Percentiles rank a stretch among this genome's conserved stretches.
phyloP scores from a whole-genome alignment of 1,140 invertebrate genomes.

The Brachionus koreanus region DNA sequence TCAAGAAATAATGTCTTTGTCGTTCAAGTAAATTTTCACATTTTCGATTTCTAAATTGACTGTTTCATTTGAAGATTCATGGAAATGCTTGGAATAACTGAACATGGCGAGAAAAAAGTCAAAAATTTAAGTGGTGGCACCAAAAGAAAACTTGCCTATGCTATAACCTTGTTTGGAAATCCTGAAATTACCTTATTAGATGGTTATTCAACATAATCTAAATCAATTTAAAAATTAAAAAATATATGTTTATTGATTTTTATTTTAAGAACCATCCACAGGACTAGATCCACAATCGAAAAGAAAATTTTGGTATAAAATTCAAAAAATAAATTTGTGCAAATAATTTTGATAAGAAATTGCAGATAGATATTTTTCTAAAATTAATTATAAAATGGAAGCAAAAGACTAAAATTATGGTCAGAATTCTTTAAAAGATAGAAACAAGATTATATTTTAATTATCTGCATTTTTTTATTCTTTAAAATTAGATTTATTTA shows the following conservation, averaged over 20 bases:
- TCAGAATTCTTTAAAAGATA: too few relatives aligned
- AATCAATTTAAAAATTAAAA: too few relatives aligned
- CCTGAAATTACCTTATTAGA: conserved; percentile 58
- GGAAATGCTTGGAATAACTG: conserved; percentile 71
- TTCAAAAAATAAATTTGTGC: too few relatives aligned
- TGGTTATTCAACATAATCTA: too few relatives aligned
- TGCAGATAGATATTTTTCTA: too few relatives aligned
- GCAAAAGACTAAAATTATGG: too few relatives aligned
- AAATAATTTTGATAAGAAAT: too few relatives aligned
- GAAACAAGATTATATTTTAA: too few relatives aligned
- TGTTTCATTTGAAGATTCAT: conserved; percentile 62
- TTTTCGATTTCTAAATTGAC: not conserved
- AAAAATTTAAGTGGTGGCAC: conserved; percentile 57
- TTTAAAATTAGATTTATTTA: too few relatives aligned
- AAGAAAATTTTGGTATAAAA: conserved; percentile 56
- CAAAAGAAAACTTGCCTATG: conserved; percentile 59
- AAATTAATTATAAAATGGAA: too few relatives aligned
- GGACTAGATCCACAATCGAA: conserved; percentile 60
- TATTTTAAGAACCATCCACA: conserved; percentile 58
- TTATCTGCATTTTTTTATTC: too few relatives aligned
- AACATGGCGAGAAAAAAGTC: conserved; percentile 65
- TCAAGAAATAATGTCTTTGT: conserved; percentile 51
- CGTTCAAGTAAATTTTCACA: not conserved
- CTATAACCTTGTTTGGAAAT: conserved; percentile 58
- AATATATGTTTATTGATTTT: too few relatives aligned